Evolutionary conservation across 2,113 vertebrate species (phyloP).

Genomic region (Paraplagusia blochii): DNA sequence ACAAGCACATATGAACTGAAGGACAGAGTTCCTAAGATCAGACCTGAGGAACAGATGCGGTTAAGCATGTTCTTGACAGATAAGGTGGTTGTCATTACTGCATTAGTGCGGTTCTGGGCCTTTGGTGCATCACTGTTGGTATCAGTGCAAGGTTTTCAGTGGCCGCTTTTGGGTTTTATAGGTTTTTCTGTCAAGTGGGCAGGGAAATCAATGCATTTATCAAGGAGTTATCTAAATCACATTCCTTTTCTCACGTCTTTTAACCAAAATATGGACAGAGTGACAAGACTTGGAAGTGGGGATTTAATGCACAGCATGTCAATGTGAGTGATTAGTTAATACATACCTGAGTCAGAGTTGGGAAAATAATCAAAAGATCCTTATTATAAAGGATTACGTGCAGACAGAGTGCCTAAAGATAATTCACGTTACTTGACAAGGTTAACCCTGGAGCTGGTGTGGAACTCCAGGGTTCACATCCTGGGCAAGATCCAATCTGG

Average conservation of each 20-base stretch:
- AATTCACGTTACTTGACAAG: too few relatives aligned
- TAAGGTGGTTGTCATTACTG: conserved; percentile 7
- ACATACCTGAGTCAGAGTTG: too few relatives aligned
- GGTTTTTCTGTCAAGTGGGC: too few relatives aligned
- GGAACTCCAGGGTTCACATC: too few relatives aligned
- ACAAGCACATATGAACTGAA: conserved; percentile 1
- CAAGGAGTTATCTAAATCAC: background rate
- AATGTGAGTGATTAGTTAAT: too few relatives aligned
- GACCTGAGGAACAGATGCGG: conserved; percentile 22
- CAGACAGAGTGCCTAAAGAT: background rate
- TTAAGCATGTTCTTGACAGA: conserved; percentile 43
- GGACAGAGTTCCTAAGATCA: conserved; percentile 25
- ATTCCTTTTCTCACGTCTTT: background rate
- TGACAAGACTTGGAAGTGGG: background rate
- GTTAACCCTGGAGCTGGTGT: too few relatives aligned
- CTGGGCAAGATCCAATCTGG: too few relatives aligned
- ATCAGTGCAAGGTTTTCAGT: background rate
- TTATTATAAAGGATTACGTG: too few relatives aligned
- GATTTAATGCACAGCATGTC: too few relatives aligned
- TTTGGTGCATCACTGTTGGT: too few relatives aligned
- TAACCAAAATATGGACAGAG: background rate
- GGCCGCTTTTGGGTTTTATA: background rate
- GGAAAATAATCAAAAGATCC: too few relatives aligned
- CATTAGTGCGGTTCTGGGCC: background rate
- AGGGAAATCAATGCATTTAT: background rate